Base-by-base conservation (phyloP, 1,140 invertebrate genomes). In the Platyura marginata region DNA sequence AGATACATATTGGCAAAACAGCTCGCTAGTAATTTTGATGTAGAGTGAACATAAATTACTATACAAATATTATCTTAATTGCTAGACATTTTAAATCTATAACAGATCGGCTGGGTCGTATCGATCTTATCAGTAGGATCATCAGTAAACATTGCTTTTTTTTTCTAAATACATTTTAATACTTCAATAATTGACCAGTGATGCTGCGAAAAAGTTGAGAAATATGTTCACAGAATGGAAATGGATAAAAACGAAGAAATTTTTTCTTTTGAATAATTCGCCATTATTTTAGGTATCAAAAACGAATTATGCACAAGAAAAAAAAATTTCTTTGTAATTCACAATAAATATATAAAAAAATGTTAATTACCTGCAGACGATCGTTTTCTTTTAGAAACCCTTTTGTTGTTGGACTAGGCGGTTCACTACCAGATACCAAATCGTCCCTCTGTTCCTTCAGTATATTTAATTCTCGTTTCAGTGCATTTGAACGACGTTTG, bases 321-420 rank as follows among this genome's bases (percentile, higher is more conserved):
- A 19, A 5, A 37, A 19, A 16, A 18, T 37, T 13, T 19, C 13
- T 37, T 37, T 37, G 36, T 18, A 37, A 37, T n/a, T n/a, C 19
- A 9, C 19, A 19, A 6, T 38, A 44, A 46, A 38, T 13, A 44
- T 34, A 41, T 47, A 23, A 16, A 22, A 13, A 35, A 48, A 20
- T 21, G 40, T 43, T 43, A 52, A 44, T 63, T 62, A 84, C 82
- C 78, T 85, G 81, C 38, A 86, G 59, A 52, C 80, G 81, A 44
- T 79, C 75, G 58, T 85, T 85, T 59, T 85, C 79, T 51, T 78
- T 77, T 25, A 85, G 64, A 48, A 81, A 77, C 34, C 72, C 66
- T 55, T 72, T 75, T 49, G 75, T 79, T 44, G 80, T 70, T 10
- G 75, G 74, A 34, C 68, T 70, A 4, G 70, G 70, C 3, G 72